Evolutionary conservation across 2,888 invertebrate species (phyloP), one percentile per base, ranked within the genome.

Genomic region (Polydrusus cervinus): DNA sequence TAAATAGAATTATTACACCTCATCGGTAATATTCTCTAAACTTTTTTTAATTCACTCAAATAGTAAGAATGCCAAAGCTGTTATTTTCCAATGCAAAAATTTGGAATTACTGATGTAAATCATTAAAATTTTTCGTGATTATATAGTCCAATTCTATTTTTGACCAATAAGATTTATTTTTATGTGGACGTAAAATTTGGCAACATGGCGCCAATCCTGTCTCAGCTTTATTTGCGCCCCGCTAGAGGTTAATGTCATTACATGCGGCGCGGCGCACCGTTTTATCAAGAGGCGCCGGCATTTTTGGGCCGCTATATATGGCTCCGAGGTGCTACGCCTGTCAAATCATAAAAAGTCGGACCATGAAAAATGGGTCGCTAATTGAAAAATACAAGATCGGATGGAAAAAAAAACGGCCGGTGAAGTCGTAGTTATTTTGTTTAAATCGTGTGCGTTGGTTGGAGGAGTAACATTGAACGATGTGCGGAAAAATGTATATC

Each of bases 241-340:
- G 78, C 75, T 76, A 76, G 78, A 81, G 80, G 80, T 80, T 79
- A 81, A 81, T 81, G 81, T 81, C 80, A 79, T 78, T 80, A 79
- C 75, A 77, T n/a, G 72, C 72, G 76, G 64, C 72, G 76, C 76
- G 76, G 76, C 69, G 76, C 76, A 72, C 70, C 66, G 66, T 73
- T 73, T 76, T 66, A 74, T 74, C 62, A 67, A 71, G 71, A 74
- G 77, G 74, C 74, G 77, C 77, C 76, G 74, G 69, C 67, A 76
- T 74, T 76, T 75, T 75, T 62, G 75, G 71, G 71, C 68, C 68
- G 68, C 70, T 70, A 70, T 74, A 70, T 75, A 71, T 71, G 62
- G 73, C 60, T 38, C 25, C 47, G 51, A 62, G 72, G 57, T 45
- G 72, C 70, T 45, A 66, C 64, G 73, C 69, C 55, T 70, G 71